These are phyloP conservation scores for Electrona antarctica DNA, from an alignment of 2,113 vertebrate species.

Conservation along the genomic window DNA sequence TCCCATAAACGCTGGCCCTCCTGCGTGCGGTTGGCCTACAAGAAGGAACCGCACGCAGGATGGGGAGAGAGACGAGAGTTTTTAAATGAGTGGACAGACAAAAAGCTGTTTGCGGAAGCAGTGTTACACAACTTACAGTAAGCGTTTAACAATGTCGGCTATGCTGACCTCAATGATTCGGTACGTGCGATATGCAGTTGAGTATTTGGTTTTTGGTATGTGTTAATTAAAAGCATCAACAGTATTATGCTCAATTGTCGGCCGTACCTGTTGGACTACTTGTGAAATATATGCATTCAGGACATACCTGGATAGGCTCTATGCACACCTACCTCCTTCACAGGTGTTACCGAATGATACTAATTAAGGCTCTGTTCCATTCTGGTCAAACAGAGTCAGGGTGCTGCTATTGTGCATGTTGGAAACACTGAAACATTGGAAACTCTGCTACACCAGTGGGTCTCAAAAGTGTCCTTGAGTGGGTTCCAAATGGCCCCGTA, in stretches of 20 bases:
- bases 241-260: slow-evolving; percentile 2
- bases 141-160: slow-evolving; percentile 36
- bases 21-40: neutral
- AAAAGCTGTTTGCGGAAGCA: slow-evolving; percentile 8
- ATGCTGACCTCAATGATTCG: slow-evolving; percentile 25
- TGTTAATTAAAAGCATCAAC: neutral
- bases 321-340: no score
- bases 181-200: slow-evolving; percentile 13
- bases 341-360: no score
- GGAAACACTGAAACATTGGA: no score
- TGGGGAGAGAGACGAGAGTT: neutral
- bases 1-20: slow-evolving; percentile 18
- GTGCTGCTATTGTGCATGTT: no score
- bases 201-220: slow-evolving; percentile 19
- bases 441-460: no score
- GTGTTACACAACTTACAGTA: neutral
- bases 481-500: no score
- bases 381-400: no score
- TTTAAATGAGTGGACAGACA: neutral
- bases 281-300: neutral
- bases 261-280: slow-evolving; percentile 31
- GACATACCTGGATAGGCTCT: neutral
- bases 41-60: neutral
- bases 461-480: no score
- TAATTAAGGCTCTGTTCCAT: no score